Evolutionary conservation across 2,888 invertebrate genomes (phyloP), one percentile per base, ranked within the genome.

Genomic region (Apamea monoglypha): DNA sequence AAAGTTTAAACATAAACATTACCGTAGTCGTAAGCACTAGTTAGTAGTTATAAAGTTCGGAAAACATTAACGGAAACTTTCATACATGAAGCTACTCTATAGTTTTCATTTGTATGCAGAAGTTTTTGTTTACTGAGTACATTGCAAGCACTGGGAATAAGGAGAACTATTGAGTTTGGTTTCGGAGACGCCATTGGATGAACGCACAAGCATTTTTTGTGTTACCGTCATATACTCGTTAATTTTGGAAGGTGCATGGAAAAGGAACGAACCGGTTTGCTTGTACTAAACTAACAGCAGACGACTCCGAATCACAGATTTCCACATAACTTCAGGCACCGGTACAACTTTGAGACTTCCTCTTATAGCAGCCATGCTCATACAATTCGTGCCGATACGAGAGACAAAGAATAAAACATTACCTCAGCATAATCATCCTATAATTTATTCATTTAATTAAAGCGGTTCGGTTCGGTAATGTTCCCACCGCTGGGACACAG

Each of bases 1-100:
- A 72, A 82, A 86, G 68, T 82, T 82, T 56, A 25, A 77, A 83
- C 64, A 69, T 85, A 75, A 82, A 85, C 75, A 74, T 83, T 85
- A 67, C 21, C 56, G n/a, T 70, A 68, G 18, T 70, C 50, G 50
- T 68, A 81, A 73, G 53, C 32, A 32, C 61, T 40, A 64, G 64
- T 80, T 66, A 68, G 63, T 68, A 78, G 68, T 53, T 66, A 75
- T 63, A 36, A 59, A 82, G 47, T 86, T 78, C 3, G 40, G 53
- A 32, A 75, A 66, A 44, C 67, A 61, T 82, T 76, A 73, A 69
- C 69, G 44, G 61, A 72, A 73, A 86, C 50, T 86, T 84, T 82
- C 36, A 68, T 61, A 74, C 72, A 72, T 72, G 64, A 83, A 86
- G 64, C 74, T 82, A 50, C 75, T 82, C 74, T 50, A 75, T 66